A percentile compares a stretch with the other conserved stretches of the same genome.
phyloP scores from a whole-genome alignment of 2,797 vertebrate species.

The Neopelma chrysocephalum region DNA sequence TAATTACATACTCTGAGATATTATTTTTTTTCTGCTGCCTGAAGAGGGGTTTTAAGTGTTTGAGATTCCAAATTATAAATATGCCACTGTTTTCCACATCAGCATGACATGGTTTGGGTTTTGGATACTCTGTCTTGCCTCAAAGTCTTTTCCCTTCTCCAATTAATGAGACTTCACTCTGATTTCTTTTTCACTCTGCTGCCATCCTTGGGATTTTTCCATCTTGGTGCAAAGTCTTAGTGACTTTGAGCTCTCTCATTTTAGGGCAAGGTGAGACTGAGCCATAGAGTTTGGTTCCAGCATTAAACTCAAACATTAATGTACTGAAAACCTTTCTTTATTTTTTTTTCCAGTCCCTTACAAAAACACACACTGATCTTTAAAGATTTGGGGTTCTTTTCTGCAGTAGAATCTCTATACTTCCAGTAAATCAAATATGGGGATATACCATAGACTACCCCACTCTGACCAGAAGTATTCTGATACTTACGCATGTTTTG shows the following conservation, averaged over 20 bases:
- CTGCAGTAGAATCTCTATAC: too few relatives aligned
- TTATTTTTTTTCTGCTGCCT: neutral
- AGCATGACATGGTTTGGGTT: neutral
- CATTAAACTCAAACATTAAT: neutral
- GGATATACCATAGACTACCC: neutral
- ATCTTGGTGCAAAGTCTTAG: neutral
- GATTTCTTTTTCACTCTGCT: neutral
- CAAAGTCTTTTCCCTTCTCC: neutral
- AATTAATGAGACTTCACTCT: neutral
- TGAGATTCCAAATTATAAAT: neutral
- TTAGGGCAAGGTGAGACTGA: neutral
- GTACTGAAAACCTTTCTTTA: neutral
- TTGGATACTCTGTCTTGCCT: neutral
- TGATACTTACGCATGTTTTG: neutral
- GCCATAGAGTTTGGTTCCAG: neutral
- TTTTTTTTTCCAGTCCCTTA: neutral
- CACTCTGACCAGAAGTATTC: neutral
- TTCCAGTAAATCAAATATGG: neutral
- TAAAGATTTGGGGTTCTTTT: neutral
- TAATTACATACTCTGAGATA: neutral
- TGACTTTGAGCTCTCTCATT: neutral
- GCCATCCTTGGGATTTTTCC: neutral
- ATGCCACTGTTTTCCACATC: neutral
- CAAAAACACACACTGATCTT: neutral
- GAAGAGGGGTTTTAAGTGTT: neutral